phyloP scores from a whole-genome alignment of 2,797 vertebrate genomes.

The Chaenodraco wilsoni region DNA sequence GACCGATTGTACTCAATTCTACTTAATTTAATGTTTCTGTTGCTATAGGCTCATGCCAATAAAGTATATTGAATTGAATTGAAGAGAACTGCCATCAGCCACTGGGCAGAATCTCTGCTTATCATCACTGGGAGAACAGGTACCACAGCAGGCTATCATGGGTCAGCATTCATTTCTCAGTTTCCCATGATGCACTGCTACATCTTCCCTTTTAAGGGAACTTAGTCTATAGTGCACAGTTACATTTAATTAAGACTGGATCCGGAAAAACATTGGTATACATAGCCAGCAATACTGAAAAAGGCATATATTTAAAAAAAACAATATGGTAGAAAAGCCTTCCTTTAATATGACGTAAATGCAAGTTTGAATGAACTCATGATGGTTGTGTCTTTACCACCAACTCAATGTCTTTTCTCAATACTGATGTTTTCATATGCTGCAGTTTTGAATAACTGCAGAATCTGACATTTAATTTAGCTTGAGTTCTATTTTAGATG shows the following conservation, averaged over 20 bases:
- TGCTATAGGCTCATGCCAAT: too few relatives aligned
- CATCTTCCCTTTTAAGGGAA: neutral
- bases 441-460: neutral
- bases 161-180: conserved; percentile 6
- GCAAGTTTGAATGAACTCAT: neutral
- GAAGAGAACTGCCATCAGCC: neutral
- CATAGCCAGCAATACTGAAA: too few relatives aligned
- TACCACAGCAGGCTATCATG: conserved; percentile 1
- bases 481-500: neutral
- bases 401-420: neutral
- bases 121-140: conserved; percentile 19
- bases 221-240: neutral
- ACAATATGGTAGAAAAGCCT: neutral
- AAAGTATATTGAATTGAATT: too few relatives aligned
- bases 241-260: neutral
- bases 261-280: too few relatives aligned
- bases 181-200: conserved; percentile 17
- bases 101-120: neutral
- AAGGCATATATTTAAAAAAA: too few relatives aligned
- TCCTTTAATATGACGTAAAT: too few relatives aligned
- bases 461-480: neutral
- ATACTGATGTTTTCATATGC: neutral
- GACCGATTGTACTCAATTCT: too few relatives aligned
- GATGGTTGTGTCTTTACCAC: neutral
- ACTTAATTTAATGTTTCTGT: too few relatives aligned